These are phyloP conservation scores for Coluber constrictor DNA, from an alignment of 2,797 vertebrate genomes.

Conservation along the genomic window DNA sequence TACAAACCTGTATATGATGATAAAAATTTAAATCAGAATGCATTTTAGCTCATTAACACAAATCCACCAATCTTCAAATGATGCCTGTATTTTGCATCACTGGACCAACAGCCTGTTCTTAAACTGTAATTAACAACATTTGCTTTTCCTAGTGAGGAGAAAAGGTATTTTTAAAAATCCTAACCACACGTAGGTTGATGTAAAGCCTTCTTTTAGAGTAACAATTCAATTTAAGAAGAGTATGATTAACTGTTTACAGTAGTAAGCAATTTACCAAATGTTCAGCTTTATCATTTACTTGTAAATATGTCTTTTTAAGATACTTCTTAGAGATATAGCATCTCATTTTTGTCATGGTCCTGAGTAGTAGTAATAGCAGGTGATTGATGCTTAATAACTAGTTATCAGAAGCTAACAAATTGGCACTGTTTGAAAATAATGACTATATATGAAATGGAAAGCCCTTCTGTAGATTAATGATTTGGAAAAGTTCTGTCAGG, in stretches of 20 bases:
- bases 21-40: background rate
- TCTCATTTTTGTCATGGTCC: constrained; percentile 50
- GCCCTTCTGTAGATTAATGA: constrained; percentile 52
- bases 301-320: constrained; percentile 50
- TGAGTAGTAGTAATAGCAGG: constrained; percentile 2
- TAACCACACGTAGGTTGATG: background rate
- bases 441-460: constrained; percentile 51
- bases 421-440: constrained; percentile 56
- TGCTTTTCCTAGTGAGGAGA: background rate
- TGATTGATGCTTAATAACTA: constrained; percentile 46
- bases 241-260: constrained; percentile 34
- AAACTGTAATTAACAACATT: background rate
- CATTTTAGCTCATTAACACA: background rate
- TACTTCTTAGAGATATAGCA: constrained; percentile 36
- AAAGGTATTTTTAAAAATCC: background rate
- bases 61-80: background rate
- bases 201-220: background rate
- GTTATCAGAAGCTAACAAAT: constrained; percentile 58
- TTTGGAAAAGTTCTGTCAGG: constrained; percentile 53
- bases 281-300: constrained; percentile 55
- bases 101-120: background rate
- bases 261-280: constrained; percentile 54
- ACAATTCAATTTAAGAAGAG: constrained; percentile 41
- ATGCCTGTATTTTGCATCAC: background rate
- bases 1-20: background rate